A percentile compares a stretch with the other conserved stretches of the same genome.
phyloP scores from a whole-genome alignment of 1,140 invertebrate genomes.

The Streblospio benedicti region DNA sequence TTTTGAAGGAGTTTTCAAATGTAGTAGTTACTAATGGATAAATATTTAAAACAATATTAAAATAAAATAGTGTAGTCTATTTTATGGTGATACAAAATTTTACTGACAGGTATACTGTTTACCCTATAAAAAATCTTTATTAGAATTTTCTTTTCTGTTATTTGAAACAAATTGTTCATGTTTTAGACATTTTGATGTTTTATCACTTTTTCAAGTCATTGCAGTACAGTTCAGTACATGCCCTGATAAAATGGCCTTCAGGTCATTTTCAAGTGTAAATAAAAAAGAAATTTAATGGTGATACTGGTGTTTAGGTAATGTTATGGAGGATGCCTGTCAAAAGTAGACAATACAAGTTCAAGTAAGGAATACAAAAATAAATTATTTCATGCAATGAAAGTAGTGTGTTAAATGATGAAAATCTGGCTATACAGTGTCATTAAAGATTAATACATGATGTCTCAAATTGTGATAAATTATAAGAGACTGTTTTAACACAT shows the following conservation, averaged over 20 bases:
- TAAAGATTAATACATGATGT: background rate
- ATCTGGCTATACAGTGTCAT: background rate
- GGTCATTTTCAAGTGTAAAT: slow-evolving; percentile 19
- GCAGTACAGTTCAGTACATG: background rate
- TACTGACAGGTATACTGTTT: no score
- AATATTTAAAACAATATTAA: no score
- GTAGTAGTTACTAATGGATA: no score
- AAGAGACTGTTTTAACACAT: slow-evolving; percentile 1
- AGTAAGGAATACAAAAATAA: no score
- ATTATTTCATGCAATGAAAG: background rate
- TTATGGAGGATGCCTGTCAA: slow-evolving; percentile 40
- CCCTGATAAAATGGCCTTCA: background rate
- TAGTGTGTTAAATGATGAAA: background rate
- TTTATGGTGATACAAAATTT: no score
- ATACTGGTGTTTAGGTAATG: slow-evolving; percentile 35
- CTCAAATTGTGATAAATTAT: background rate
- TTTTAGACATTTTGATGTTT: background rate
- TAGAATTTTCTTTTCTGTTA: no score
- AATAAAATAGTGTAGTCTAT: no score
- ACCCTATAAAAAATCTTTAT: no score
- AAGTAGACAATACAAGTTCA: slow-evolving; percentile 45
- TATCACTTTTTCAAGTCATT: slow-evolving; percentile 7
- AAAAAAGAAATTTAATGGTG: slow-evolving; percentile 39
- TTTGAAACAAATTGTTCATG: background rate
- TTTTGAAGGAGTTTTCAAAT: no score